Percentiles rank a stretch among this genome's conserved stretches.
These are phyloP conservation scores for Loriculus beryllinus DNA, from an alignment of 2,797 vertebrate genomes.

Conservation along the genomic window DNA sequence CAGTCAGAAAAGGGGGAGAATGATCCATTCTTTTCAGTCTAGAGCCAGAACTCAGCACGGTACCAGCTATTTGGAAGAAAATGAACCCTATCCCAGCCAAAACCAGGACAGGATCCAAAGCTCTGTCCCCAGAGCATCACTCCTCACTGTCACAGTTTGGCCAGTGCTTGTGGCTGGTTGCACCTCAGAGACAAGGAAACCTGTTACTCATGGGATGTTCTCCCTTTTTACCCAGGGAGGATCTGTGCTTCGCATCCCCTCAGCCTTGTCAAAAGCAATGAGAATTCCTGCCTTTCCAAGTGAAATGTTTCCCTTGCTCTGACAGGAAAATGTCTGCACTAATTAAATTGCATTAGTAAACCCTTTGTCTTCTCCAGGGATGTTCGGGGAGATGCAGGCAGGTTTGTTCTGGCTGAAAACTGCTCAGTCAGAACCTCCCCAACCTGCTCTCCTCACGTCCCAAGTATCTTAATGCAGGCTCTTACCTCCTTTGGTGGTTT, in stretches of 20 bases:
- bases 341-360: constrained; percentile 60
- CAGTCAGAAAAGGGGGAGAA: background rate
- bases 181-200: background rate
- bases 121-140: background rate
- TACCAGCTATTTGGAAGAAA: background rate
- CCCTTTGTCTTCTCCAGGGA: constrained; percentile 52
- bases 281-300: background rate
- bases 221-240: background rate
- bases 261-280: constrained; percentile 16
- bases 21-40: background rate
- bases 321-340: constrained; percentile 39
- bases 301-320: constrained; percentile 11
- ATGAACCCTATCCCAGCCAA: background rate
- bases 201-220: background rate
- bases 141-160: background rate
- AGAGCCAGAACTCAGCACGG: background rate
- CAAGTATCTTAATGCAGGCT: background rate
- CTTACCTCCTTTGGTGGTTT: background rate
- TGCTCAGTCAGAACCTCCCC: constrained; percentile 45
- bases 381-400: constrained; percentile 20
- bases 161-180: background rate
- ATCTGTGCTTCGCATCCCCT: background rate
- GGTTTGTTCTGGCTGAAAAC: constrained; percentile 20
- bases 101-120: background rate
- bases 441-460: background rate